These are phyloP conservation scores for Malurus elegans DNA, from an alignment of 2,113 vertebrate genomes.

Conservation along the genomic window DNA sequence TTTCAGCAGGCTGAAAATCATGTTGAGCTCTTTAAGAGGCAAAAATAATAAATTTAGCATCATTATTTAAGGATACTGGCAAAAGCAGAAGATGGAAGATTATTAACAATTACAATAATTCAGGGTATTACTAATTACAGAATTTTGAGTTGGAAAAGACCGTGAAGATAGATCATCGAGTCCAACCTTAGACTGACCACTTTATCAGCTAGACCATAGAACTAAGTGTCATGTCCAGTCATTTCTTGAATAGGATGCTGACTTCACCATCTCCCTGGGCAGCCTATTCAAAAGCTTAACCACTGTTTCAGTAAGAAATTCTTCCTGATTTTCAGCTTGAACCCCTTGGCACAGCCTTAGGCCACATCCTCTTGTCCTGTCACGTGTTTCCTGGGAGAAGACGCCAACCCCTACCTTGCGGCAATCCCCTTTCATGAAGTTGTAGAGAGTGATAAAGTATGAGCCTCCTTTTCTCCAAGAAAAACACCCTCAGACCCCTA, in stretches of 20 bases:
- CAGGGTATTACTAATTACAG: neutral
- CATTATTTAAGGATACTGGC: neutral
- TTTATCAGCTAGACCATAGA: neutral
- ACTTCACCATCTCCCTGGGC: neutral
- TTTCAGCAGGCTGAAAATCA: neutral
- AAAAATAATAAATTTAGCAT: neutral
- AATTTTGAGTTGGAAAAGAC: neutral
- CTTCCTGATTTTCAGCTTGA: neutral
- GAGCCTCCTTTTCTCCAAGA: neutral
- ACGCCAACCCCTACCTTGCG: fast-evolving
- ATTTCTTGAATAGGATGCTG: neutral
- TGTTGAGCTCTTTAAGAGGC: neutral
- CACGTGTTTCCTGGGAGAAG: fast-evolving
- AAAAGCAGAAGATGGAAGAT: neutral
- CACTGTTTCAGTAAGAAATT: neutral
- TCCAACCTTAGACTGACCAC: neutral
- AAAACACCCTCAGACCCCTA: neutral
- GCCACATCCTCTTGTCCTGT: too few relatives aligned
- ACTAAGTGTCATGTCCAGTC: neutral
- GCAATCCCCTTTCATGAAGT: neutral
- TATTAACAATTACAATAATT: neutral
- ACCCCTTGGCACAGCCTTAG: neutral
- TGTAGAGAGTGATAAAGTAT: too few relatives aligned
- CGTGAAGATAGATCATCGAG: neutral
- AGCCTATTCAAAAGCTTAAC: neutral